These are phyloP conservation scores for Corvus cornix DNA, from an alignment of 2,113 vertebrate species.

Conservation along the genomic window DNA sequence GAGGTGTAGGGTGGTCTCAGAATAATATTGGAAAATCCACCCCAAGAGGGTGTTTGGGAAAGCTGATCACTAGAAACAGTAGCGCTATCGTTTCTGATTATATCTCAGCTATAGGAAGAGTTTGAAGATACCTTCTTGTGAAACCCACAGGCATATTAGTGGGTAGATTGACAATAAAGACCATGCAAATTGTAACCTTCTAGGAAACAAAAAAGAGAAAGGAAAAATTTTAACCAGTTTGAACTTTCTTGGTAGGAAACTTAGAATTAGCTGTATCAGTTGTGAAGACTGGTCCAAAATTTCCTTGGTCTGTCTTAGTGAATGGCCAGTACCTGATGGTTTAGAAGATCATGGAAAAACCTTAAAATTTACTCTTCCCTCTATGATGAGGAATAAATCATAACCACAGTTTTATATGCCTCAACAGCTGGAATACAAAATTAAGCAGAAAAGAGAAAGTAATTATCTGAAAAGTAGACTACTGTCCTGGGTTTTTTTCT, in stretches of 20 bases:
- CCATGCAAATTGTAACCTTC: not conserved
- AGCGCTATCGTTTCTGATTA: not conserved
- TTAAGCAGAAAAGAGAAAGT: not conserved
- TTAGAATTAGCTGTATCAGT: fast-evolving
- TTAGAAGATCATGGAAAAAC: not conserved
- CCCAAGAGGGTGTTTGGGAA: not conserved
- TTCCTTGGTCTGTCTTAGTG: not conserved
- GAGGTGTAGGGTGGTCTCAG: not conserved
- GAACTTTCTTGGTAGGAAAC: not conserved
- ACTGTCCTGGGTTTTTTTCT: not conserved
- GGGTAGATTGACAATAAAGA: not conserved
- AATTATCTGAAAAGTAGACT: not conserved
- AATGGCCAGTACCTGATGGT: not conserved
- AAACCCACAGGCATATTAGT: not conserved
- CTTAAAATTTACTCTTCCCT: not conserved
- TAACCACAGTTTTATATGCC: not conserved
- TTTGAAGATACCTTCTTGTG: not conserved
- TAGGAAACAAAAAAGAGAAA: not conserved
- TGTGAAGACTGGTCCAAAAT: not conserved
- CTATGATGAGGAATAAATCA: not conserved
- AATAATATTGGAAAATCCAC: not conserved
- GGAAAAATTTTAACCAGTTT: not conserved
- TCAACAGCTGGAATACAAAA: not conserved
- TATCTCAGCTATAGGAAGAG: not conserved
- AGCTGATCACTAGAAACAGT: not conserved